Evolutionary conservation across 2,888 invertebrate species (phyloP).

Genomic region (Brenthis hecate): DNA sequence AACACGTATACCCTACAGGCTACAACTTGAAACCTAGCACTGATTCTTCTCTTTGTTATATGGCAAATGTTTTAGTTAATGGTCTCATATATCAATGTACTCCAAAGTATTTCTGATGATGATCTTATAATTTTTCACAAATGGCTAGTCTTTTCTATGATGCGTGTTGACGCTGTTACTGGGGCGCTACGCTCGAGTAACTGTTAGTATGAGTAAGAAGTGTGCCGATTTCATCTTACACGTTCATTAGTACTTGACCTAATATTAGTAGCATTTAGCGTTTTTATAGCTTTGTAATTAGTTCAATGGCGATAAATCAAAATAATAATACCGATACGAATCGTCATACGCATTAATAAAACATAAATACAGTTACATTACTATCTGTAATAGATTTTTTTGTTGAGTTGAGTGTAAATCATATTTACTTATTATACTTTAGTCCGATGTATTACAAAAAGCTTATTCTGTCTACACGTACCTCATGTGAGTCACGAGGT

Average conservation of each 20-base stretch:
- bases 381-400: neutral
- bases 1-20: too few relatives aligned
- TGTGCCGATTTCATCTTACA: slow-evolving; percentile 18
- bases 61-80: too few relatives aligned
- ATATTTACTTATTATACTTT: neutral
- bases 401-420: neutral
- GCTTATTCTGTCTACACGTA: slow-evolving; percentile 30
- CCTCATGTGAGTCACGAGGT: slow-evolving; percentile 66
- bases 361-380: neutral
- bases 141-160: slow-evolving; percentile 2
- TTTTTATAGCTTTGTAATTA: neutral
- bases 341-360: too few relatives aligned
- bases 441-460: slow-evolving; percentile 9
- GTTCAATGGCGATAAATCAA: neutral
- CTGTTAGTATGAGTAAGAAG: slow-evolving; percentile 5
- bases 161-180: slow-evolving; percentile 7
- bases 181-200: slow-evolving; percentile 15
- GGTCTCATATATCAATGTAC: too few relatives aligned
- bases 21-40: too few relatives aligned
- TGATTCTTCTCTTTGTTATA: too few relatives aligned
- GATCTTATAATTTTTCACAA: neutral
- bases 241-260: slow-evolving; percentile 14
- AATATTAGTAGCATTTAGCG: neutral
- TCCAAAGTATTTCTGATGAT: too few relatives aligned
- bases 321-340: too few relatives aligned